Conservation (phyloP, 2,888 invertebrate species). For the Eurytoma californica region DNA sequence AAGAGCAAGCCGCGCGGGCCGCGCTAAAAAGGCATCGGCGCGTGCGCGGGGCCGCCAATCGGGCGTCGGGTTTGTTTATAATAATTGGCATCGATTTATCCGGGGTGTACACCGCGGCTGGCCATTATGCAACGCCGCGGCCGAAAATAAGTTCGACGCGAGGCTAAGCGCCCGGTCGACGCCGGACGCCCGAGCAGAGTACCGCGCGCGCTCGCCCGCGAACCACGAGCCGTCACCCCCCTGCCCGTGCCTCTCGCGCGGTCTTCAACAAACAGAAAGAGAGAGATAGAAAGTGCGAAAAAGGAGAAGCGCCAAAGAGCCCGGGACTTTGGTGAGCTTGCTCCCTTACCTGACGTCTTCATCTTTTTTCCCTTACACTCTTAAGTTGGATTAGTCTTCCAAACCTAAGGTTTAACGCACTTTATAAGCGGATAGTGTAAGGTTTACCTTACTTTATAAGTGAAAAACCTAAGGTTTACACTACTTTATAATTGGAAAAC, state of each 20-base stretch:
- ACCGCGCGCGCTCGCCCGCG: conserved; percentile 19
- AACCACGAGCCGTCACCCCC: neutral
- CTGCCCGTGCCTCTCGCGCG: neutral
- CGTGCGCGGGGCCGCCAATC: conserved; percentile 43
- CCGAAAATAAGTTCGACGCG: conserved; percentile 46
- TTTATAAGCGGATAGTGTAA: too few relatives aligned
- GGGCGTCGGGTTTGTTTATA: conserved; percentile 66
- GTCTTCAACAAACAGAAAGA: neutral
- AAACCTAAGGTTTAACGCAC: too few relatives aligned
- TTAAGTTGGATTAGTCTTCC: too few relatives aligned
- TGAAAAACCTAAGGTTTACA: too few relatives aligned
- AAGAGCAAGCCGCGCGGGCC: too few relatives aligned
- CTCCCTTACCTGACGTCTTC: neutral
- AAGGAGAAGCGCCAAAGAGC: conserved; percentile 4
- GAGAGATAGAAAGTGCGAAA: neutral
- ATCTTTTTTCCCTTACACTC: too few relatives aligned
- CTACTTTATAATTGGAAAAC: too few relatives aligned
- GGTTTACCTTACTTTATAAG: too few relatives aligned
- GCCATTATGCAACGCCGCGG: conserved; percentile 68
- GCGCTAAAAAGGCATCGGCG: too few relatives aligned
- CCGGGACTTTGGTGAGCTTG: conserved; percentile 30
- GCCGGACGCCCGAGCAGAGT: conserved; percentile 7
- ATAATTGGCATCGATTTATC: conserved; percentile 69
- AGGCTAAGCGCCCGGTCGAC: neutral
- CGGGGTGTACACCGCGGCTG: conserved; percentile 38